Evolutionary conservation across 2,113 vertebrate species (phyloP).

Genomic region (Apteryx owenii): DNA sequence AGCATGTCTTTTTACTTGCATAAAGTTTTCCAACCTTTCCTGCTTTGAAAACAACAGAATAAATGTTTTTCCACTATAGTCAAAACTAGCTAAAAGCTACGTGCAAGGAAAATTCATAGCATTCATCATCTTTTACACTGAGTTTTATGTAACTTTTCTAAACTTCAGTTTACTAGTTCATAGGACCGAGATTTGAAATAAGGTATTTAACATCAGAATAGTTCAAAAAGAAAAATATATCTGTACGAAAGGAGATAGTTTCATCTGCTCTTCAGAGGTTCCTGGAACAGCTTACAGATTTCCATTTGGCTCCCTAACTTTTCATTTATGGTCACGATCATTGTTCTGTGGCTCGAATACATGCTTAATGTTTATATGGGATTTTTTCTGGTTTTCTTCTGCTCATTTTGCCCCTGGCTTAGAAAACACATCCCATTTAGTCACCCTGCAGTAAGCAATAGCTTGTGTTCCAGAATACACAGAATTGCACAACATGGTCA

Average conservation of each 20-base stretch:
- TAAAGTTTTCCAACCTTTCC: conserved; percentile 26
- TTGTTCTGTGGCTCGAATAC: background rate
- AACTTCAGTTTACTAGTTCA: background rate
- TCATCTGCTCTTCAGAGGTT: background rate
- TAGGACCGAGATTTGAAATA: background rate
- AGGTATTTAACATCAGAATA: background rate
- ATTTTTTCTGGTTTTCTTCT: background rate
- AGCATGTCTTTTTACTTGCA: background rate
- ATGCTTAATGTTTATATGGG: background rate
- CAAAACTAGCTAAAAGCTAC: background rate
- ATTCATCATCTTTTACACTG: background rate
- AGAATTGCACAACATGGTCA: fast-evolving
- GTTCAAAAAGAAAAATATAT: background rate
- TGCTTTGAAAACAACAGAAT: background rate
- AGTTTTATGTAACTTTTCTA: background rate
- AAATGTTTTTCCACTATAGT: background rate
- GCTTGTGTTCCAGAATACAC: background rate
- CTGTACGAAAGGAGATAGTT: background rate
- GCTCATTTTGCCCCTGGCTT: background rate
- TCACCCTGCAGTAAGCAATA: background rate
- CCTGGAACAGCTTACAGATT: background rate
- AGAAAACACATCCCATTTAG: background rate
- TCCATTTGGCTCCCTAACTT: background rate
- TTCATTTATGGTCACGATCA: background rate
- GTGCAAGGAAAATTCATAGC: background rate